Evolutionary conservation across 2,888 invertebrate species (phyloP), one percentile per base, ranked within the genome.

Genomic region (Melanotus villosus): DNA sequence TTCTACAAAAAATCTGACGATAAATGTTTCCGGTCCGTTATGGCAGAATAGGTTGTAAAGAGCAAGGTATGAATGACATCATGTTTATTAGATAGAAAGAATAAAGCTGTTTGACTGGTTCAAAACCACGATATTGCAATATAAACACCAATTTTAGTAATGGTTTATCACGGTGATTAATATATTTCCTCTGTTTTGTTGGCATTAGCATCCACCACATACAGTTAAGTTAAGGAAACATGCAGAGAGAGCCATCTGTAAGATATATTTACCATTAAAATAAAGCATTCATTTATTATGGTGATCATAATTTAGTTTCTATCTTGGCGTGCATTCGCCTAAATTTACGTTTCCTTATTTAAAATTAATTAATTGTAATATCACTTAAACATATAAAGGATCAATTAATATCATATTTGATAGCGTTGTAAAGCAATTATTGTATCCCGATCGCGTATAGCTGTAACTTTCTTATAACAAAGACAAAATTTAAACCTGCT

Each of bases 1-100:
- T 64, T 69, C 18, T 58, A 50, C 54, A 65, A 60, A 68, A 65
- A 65, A 67, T 58, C 45, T 54, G 65, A 75, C 72, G 75, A 76
- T 76, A 70, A 73, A 76, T 76, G 75, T 76, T 76, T 76, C 75
- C 76, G 76, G 73, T 73, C 73, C 69, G 67, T 71, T 76, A 72
- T 74, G 68, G 71, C 67, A 70, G 56, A 70, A 68, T 70, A 32
- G 45, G 52, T 68, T 68, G 65, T 62, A 66, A 59, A 62, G 66
- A 45, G 63, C 63, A 62, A 72, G 70, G 63, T 68, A 74, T 70
- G 72, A 75, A 73, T 75, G 75, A 75, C 75, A 75, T 75, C 75
- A 75, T 66, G 73, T 69, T 65, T 58, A 34, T 64, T 64, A 67
- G 59, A 45, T 67, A 59, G 59, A 59, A 36, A 38, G 57, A 66